phyloP scores from a whole-genome alignment of 1,140 invertebrate genomes.

The Bombus waltoni region DNA sequence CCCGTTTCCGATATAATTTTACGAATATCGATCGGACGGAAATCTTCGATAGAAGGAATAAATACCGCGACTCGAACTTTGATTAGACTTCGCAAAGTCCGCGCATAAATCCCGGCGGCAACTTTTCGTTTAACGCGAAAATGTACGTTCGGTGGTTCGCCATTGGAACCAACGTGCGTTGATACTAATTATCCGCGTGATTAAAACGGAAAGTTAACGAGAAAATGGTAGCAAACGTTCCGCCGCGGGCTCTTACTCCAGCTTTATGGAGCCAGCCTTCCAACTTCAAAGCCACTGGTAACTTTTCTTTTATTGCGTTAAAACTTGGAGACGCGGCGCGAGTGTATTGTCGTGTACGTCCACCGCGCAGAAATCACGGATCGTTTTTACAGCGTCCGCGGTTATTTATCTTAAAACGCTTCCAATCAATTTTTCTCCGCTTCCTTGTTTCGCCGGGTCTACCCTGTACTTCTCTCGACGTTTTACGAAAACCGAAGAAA shows the following conservation, averaged over 20 bases:
- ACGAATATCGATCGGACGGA: not conserved
- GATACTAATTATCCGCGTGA: conserved; percentile 28
- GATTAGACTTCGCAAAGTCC: not conserved
- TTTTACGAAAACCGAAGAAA: too few species aligned
- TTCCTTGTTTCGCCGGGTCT: too few species aligned
- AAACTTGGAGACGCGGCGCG: conserved; percentile 42
- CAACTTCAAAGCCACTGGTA: conserved; percentile 31
- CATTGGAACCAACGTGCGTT: not conserved
- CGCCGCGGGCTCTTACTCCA: conserved; percentile 14
- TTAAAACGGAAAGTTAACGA: conserved; percentile 27
- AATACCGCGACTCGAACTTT: not conserved
- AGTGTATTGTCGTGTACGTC: conserved; percentile 35
- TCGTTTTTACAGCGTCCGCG: not conserved
- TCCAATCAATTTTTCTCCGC: not conserved
- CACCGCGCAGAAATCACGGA: conserved; percentile 21
- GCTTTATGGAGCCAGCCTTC: conserved; percentile 24
- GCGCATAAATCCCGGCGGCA: not conserved
- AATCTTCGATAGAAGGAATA: not conserved
- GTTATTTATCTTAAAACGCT: too few species aligned
- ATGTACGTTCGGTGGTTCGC: not conserved
- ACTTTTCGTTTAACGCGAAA: not conserved
- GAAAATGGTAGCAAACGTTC: not conserved
- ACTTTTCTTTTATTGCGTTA: conserved; percentile 60
- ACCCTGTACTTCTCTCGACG: too few species aligned
- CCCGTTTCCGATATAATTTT: too few species aligned